Conservation (phyloP, 2,797 vertebrate species). For the Dipus sagitta region DNA sequence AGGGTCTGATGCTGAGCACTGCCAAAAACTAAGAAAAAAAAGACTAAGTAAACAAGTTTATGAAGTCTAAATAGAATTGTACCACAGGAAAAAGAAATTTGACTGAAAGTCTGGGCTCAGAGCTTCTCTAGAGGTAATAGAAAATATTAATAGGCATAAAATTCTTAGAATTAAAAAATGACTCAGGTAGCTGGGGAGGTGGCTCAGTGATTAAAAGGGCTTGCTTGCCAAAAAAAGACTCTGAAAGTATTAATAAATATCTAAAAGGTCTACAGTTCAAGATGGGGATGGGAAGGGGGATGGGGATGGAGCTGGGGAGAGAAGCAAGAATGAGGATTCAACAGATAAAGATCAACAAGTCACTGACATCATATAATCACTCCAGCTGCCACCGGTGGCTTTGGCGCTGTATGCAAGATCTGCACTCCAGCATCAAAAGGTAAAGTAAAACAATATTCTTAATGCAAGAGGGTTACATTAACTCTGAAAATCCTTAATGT, state of each 20-base stretch:
- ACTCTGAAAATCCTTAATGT: constrained; percentile 40
- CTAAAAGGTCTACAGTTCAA: constrained; percentile 54
- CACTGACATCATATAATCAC: constrained; percentile 53
- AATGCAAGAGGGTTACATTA: constrained; percentile 8
- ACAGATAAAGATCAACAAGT: constrained; percentile 33
- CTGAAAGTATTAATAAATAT: constrained; percentile 50
- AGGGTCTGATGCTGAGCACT: not conserved
- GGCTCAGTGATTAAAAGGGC: no score
- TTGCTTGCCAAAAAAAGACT: constrained; percentile 38
- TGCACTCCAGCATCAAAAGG: constrained; percentile 64
- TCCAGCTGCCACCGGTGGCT: not conserved
- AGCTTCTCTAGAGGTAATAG: constrained; percentile 45
- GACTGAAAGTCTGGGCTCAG: not conserved
- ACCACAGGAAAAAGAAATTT: constrained; percentile 50
- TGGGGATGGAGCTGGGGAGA: not conserved
- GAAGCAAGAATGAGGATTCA: constrained; percentile 18
- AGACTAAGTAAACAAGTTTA: not conserved
- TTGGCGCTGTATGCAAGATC: constrained; percentile 38
- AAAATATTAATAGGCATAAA: constrained; percentile 28
- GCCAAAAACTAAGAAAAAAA: not conserved
- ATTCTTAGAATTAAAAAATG: constrained; percentile 58
- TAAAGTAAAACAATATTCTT: constrained; percentile 54
- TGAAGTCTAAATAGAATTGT: constrained; percentile 33
- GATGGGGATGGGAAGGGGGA: not conserved
- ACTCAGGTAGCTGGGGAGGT: not conserved